Evolutionary conservation across 2,888 invertebrate genomes (phyloP).

Genomic region (Drosophila multiciliata): DNA sequence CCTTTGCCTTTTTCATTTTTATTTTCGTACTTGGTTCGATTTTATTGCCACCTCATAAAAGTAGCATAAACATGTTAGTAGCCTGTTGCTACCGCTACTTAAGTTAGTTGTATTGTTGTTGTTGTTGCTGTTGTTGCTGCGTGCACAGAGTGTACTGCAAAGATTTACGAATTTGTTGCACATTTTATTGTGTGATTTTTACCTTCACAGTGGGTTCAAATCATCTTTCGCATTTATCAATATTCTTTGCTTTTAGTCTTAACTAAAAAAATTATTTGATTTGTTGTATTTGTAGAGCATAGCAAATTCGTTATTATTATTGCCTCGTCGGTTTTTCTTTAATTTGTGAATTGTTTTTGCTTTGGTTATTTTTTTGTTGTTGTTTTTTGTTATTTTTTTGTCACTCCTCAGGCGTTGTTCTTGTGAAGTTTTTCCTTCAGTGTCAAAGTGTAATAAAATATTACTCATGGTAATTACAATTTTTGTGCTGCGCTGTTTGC

Average conservation of each 20-base stretch:
- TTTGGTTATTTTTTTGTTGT: background rate
- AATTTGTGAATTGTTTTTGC: slow-evolving; percentile 10
- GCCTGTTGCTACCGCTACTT: slow-evolving; percentile 79
- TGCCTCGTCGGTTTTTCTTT: slow-evolving; percentile 9
- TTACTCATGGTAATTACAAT: slow-evolving; percentile 80
- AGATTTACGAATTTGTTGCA: slow-evolving; percentile 70
- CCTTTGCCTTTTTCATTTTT: slow-evolving; percentile 53
- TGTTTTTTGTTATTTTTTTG: background rate
- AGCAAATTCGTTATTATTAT: slow-evolving; percentile 15
- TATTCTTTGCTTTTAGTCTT: too few relatives aligned
- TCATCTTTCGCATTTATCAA: background rate
- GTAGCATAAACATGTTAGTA: slow-evolving; percentile 81
- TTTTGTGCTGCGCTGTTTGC: slow-evolving; percentile 51
- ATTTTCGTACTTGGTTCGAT: slow-evolving; percentile 76
- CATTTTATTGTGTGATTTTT: slow-evolving; percentile 55
- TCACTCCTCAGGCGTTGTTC: slow-evolving; percentile 45
- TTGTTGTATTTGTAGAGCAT: slow-evolving; percentile 43
- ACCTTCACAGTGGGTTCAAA: background rate
- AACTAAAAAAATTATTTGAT: too few relatives aligned
- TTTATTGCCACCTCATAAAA: slow-evolving; percentile 78
- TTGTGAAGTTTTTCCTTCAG: slow-evolving; percentile 74
- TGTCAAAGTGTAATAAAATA: slow-evolving; percentile 80
- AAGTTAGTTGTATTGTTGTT: slow-evolving; percentile 62
- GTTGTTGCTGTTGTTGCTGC: slow-evolving; percentile 2
- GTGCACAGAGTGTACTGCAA: slow-evolving; percentile 4